These are phyloP conservation scores for Labrus mixtus DNA, from an alignment of 2,113 vertebrate genomes.

Conservation along the genomic window DNA sequence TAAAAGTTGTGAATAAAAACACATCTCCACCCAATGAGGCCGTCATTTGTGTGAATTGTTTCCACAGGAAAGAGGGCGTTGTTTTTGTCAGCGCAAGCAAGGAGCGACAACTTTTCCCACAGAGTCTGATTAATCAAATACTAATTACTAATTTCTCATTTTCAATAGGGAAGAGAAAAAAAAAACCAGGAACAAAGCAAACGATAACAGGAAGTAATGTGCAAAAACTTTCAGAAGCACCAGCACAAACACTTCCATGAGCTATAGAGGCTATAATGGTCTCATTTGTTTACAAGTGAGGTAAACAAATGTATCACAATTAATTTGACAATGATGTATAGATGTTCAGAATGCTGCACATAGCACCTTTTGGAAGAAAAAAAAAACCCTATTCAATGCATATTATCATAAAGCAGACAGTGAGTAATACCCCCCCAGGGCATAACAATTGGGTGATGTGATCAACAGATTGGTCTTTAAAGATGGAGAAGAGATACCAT, in stretches of 20 bases:
- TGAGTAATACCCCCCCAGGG: slow-evolving; percentile 47
- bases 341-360: slow-evolving; percentile 59
- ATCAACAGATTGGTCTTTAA: slow-evolving; percentile 54
- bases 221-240: slow-evolving; percentile 31
- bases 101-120: not conserved
- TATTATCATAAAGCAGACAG: slow-evolving; percentile 56
- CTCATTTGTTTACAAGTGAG: slow-evolving; percentile 63
- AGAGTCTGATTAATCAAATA: slow-evolving; percentile 17
- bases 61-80: not conserved
- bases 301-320: slow-evolving; percentile 77
- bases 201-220: slow-evolving; percentile 13
- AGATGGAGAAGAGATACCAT: slow-evolving; percentile 14
- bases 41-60: not conserved
- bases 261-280: slow-evolving; percentile 45
- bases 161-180: not conserved
- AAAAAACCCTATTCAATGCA: slow-evolving; percentile 44
- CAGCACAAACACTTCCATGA: slow-evolving; percentile 29
- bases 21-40: not conserved
- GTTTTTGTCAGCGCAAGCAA: not conserved
- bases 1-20: not conserved
- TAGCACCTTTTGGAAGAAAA: slow-evolving; percentile 54
- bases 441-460: slow-evolving; percentile 36
- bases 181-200: not conserved
- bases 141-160: slow-evolving; percentile 21
- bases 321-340: slow-evolving; percentile 73